phyloP scores from a whole-genome alignment of 2,113 vertebrate genomes.

The Brachypteracias leptosomus region DNA sequence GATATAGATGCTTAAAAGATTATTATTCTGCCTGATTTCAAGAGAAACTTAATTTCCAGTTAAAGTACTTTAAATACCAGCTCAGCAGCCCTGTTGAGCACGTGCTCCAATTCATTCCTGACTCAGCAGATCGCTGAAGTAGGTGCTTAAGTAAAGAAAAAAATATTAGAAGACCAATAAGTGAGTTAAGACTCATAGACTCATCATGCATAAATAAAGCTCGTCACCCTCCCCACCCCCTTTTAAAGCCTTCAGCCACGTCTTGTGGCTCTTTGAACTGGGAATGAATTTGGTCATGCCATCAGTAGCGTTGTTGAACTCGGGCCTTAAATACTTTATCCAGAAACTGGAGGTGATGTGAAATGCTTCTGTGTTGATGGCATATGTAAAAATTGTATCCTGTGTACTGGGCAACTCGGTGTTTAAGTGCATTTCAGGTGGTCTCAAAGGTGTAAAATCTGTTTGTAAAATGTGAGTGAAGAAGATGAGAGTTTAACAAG shows the following conservation, averaged over 20 bases:
- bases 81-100: neutral
- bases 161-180: neutral
- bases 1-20: neutral
- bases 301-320: accelerated
- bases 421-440: neutral
- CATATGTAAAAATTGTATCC: neutral
- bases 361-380: neutral
- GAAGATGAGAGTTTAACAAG: neutral
- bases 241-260: neutral
- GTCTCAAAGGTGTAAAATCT: neutral
- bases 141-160: neutral
- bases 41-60: neutral
- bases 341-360: neutral
- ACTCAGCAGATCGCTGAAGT: neutral
- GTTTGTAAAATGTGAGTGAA: neutral
- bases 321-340: neutral
- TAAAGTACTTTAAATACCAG: neutral
- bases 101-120: neutral
- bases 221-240: neutral
- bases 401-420: neutral
- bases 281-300: neutral
- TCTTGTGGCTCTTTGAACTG: neutral
- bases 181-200: too few relatives aligned
- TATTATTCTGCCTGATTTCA: neutral
- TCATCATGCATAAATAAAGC: neutral